Base-by-base conservation (phyloP, 2,888 invertebrate species). In the Plagodis pulveraria region DNA sequence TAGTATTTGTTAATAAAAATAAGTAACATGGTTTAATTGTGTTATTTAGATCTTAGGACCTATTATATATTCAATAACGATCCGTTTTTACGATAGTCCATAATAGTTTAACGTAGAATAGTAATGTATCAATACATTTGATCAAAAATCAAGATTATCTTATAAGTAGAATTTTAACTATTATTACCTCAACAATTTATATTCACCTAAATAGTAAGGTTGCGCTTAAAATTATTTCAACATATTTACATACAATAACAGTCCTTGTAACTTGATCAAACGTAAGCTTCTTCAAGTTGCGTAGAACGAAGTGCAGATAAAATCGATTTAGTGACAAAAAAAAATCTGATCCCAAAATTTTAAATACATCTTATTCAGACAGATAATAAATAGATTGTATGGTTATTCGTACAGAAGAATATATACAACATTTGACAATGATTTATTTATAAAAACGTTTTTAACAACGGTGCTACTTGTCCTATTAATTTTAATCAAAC, bases 221-320 rank as follows among this genome's bases (percentile, higher is more conserved):
- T 33, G 50, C 33, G 48, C 71, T 78, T 77, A 73, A 75, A 76
- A 83, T 78, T 77, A 77, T 80, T 76, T 79, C 78, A 86, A 87
- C 87, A 86, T 86, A 86, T 87, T 80, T 86, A 87, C 85, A 84
- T 56, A 56, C 63, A 69, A 69, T 76, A 81, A 79, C 78, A 80
- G 69, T 74, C 62, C 59, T 53, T 58, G 61, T 58, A 67, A 66
- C 63, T 41, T 64, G 64, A 63, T 68, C 55, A 60, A 35, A 33
- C 50, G 6, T 44, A 51, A 54, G 45, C 46, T 47, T 38, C n/a
- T 42, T 22, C 41, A 6, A 36, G 41, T 38, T 47, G 43, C 33
- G 33, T 42, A 33, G 22, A 22, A 22, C 22, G 22, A 22, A 22
- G 54, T 48, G 51, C 50, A 53, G 10, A 45, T 52, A 44, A 34